Conservation (phyloP, 2,797 vertebrate species). For the Emys orbicularis region DNA sequence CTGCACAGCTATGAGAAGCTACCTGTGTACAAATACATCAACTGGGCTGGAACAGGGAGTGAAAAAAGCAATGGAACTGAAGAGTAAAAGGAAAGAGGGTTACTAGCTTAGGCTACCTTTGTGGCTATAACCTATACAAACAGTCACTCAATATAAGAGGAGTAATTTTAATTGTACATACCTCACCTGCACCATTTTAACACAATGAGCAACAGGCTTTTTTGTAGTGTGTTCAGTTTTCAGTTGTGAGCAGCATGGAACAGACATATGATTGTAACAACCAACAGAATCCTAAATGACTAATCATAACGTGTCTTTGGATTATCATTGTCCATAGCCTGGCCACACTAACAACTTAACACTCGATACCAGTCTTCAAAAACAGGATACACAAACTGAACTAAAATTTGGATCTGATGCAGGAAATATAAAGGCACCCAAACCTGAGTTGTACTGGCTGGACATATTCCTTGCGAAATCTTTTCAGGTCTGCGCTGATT, state of each 20-base stretch:
- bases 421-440: not conserved
- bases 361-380: conserved; percentile 13
- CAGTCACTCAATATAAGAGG: conserved; percentile 27
- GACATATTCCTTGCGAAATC: conserved; percentile 96
- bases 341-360: not conserved
- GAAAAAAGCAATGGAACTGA: conserved; percentile 8
- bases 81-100: not conserved
- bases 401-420: not conserved
- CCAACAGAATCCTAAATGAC: not conserved
- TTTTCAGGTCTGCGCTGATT: conserved; percentile 94
- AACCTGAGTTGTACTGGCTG: conserved; percentile 99
- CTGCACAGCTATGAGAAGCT: conserved; percentile 15
- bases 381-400: not conserved
- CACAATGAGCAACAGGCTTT: not conserved
- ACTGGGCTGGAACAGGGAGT: conserved; percentile 6
- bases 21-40: conserved; percentile 44
- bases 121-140: conserved; percentile 17
- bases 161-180: not conserved
- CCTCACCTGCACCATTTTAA: not conserved
- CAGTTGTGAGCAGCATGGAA: not conserved
- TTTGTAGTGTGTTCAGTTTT: not conserved
- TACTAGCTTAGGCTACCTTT: not conserved
- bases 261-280: not conserved
- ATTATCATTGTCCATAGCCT: not conserved
- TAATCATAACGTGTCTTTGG: not conserved